Evolutionary conservation across 2,113 vertebrate species (phyloP).

Genomic region (Thinocorus orbignyianus): DNA sequence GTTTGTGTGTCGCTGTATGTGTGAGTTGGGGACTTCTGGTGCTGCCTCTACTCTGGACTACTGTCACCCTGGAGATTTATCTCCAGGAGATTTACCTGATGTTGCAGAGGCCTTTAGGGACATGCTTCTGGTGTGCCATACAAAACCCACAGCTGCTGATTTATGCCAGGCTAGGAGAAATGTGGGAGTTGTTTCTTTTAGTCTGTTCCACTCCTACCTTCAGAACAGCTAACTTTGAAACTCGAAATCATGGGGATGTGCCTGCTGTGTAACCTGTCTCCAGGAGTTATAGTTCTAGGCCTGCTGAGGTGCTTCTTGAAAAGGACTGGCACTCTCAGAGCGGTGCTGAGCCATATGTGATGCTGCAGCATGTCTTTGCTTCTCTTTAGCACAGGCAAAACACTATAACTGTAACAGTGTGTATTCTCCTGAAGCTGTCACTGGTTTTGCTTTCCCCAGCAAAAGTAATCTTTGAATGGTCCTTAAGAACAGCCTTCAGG

Average conservation of each 20-base stretch:
- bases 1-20: not conserved
- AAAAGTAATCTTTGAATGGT: not conserved
- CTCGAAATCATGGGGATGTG: not conserved
- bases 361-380: not conserved
- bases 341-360: not conserved
- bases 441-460: not conserved
- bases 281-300: not conserved
- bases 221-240: not conserved
- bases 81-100: not conserved
- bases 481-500: not conserved
- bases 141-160: not conserved
- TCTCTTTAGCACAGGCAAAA: not conserved
- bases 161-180: not conserved
- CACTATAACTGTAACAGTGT: not conserved
- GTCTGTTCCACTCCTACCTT: not conserved
- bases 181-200: not conserved
- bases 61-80: not conserved
- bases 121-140: not conserved
- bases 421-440: not conserved
- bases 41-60: not conserved
- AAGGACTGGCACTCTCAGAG: not conserved
- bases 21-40: not conserved
- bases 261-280: not conserved
- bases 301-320: not conserved
- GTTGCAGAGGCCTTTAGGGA: not conserved